Evolutionary conservation across 1,140 invertebrate genomes (phyloP), one percentile per base, ranked within the genome.

Genomic region (Drosophila persimilis): DNA sequence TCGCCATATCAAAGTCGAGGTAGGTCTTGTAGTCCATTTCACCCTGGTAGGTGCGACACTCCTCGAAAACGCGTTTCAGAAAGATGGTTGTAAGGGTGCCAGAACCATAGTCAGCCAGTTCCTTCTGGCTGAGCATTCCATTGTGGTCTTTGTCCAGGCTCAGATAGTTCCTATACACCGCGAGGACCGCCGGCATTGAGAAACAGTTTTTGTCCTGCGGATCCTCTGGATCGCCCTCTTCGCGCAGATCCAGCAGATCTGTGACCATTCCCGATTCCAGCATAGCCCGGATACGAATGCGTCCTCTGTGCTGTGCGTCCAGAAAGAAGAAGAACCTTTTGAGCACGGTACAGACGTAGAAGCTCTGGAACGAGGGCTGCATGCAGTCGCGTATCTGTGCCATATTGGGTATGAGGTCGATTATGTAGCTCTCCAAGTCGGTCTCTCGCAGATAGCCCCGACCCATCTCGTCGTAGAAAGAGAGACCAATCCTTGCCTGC

Each of bases 11-110:
- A 92, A 99, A 97, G 90, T 99, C 97, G 17, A 99, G 91, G 92
- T 98, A 99, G 0, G 97, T 98, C 92, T 99, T 99, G 91, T 99
- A 99, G 92, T 99, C 98, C 95, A 99, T 99, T 94, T 99, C 97
- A 6, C 97, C 97, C 80, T 97, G 96, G 90, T 98, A 99, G 0
- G 98, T 99, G 0, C 98, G 93, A 83, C 96, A 98, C 89, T 98
- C 97, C 92, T 99, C 97, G 92, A 99, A 99, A 0, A 99, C 96
- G 50, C 97, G 93, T 75, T 98, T 96, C 9, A 99, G 93, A 92
- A 99, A 99, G 2, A 97, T 95, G 53, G 95, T 94, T 0, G 98
- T 99, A n/a, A 99, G 90, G 0, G 97, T 98, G 8, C 97, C 97
- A 6, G 96, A 97, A 1, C 97, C 97, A 92, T 97, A 98, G n/a